Base-by-base conservation (phyloP, 2,113 vertebrate genomes). In the Elephantulus edwardii region DNA sequence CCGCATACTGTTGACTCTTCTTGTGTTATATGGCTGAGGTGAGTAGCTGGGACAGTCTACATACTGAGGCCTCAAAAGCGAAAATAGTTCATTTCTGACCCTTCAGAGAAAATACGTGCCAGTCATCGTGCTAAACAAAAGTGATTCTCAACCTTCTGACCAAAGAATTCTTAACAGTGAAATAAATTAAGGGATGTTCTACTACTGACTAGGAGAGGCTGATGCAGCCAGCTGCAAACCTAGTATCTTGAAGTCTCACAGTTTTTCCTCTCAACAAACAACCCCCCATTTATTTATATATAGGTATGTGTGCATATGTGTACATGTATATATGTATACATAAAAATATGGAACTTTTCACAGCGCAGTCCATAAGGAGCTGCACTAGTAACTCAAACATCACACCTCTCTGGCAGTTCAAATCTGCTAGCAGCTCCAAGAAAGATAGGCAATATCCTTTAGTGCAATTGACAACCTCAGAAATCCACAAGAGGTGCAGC, bases 31-130 rank as follows among this genome's bases (percentile, higher is more conserved):
- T 48, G 58, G 56, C 84, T 91, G 71, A 85, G 74, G 0, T 50
- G 83, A 77, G 56, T 22, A 58, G 40, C 20, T 64, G 44, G 86
- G 48, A 83, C 88, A 92, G 24, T 26, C 56, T 58, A 58, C 28
- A 62, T 68, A 88, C 80, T 44, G 64, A 19, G 42, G 72, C 60
- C 78, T 52, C 28, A 75, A 80, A 95, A 83, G 72, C 2, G 81
- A 91, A 87, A 87, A 80, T 28, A 71, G 78, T 94, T 86, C 80
- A 70, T 88, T 80, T 80, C 60, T 77, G 50, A 80, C 62, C 38
- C 46, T 92, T 82, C 48, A 40, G 12, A 86, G 35, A 84, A 91
- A 71, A 88, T 68, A 30, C 40, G 71, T 71, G 46, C 50, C 86
- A 93, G 52, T 22, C 14, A 26, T 48, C 82, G 50, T 1, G 17